phyloP scores from a whole-genome alignment of 2,888 invertebrate species.

The Acleris holmiana region DNA sequence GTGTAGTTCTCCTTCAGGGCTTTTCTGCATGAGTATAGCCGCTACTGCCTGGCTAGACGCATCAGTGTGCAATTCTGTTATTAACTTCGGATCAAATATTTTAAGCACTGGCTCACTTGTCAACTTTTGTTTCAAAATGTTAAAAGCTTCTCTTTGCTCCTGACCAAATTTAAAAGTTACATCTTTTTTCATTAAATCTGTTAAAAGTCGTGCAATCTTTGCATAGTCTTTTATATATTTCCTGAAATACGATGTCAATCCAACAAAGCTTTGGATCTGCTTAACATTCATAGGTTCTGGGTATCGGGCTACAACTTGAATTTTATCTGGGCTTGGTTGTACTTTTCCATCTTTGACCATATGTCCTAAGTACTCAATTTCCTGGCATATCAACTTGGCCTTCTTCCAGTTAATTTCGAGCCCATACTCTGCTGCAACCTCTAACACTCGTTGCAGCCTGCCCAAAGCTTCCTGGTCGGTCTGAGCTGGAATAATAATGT shows the following conservation, averaged over 20 bases:
- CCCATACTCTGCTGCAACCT: conserved; percentile 16
- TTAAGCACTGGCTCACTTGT: too few relatives aligned
- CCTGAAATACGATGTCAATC: conserved; percentile 27
- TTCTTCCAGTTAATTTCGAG: conserved; percentile 19
- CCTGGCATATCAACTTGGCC: conserved; percentile 8
- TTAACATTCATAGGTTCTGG: conserved; percentile 18
- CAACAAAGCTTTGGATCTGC: conserved; percentile 27
- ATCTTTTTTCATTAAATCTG: too few relatives aligned
- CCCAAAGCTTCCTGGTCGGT: conserved; percentile 13
- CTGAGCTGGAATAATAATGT: conserved; percentile 20
- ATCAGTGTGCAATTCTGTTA: too few relatives aligned
- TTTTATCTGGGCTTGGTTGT: conserved; percentile 18
- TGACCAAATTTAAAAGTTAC: too few relatives aligned
- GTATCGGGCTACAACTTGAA: conserved; percentile 19
- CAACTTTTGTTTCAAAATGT: too few relatives aligned
- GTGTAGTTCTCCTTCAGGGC: too few relatives aligned
- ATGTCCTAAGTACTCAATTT: conserved; percentile 28
- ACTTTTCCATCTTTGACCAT: conserved; percentile 15
- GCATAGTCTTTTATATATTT: conserved; percentile 30
- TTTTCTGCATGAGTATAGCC: too few relatives aligned
- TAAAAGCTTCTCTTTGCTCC: too few relatives aligned
- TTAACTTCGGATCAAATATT: too few relatives aligned
- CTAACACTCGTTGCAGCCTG: conserved; percentile 13
- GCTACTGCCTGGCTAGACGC: too few relatives aligned
- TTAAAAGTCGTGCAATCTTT: conserved; percentile 1